phyloP scores from a whole-genome alignment of 2,797 vertebrate species.

The Phataginus tricuspis region DNA sequence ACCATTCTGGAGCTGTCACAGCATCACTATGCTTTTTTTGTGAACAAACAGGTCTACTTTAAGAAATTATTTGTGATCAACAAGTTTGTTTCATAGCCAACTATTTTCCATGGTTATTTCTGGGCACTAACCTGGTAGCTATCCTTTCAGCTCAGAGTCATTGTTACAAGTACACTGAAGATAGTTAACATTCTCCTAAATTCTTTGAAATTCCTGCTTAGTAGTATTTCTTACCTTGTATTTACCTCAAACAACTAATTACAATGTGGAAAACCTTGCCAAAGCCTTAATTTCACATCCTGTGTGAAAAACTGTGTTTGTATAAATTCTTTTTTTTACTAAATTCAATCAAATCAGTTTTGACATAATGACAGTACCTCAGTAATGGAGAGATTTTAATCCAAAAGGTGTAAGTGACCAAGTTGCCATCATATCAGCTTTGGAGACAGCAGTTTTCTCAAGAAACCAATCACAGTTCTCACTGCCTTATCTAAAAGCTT shows the following conservation, averaged over 20 bases:
- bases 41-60: constrained; percentile 59
- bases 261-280: not conserved
- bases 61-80: constrained; percentile 49
- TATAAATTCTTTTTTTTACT: not conserved
- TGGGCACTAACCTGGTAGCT: not conserved
- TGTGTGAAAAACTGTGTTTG: not conserved
- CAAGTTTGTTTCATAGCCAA: not conserved
- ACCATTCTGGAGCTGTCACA: not conserved
- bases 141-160: not conserved
- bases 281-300: not conserved
- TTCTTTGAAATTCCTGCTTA: not conserved
- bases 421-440: not conserved
- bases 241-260: not conserved
- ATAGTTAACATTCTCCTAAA: not conserved
- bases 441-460: not conserved
- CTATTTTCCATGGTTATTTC: constrained; percentile 53
- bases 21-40: not conserved
- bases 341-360: not conserved
- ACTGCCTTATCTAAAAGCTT: not conserved
- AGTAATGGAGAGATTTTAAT: constrained; percentile 5
- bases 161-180: not conserved
- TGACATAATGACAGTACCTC: not conserved
- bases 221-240: not conserved
- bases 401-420: not conserved
- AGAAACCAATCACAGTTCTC: not conserved